Conservation (phyloP, 2,888 invertebrate genomes). For the Campoplex nolae region DNA sequence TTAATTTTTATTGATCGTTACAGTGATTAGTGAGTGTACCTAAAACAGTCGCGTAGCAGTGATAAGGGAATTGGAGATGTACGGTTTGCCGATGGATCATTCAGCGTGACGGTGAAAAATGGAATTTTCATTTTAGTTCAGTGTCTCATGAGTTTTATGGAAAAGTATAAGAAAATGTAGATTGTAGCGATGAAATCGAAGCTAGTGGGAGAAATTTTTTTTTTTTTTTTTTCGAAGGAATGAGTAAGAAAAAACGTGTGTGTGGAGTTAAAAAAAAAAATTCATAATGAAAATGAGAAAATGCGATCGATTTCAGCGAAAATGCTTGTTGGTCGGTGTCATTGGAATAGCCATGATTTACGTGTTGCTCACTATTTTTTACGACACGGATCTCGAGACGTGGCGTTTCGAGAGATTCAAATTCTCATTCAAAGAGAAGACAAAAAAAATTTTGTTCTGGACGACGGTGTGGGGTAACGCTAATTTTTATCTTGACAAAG, state of each 20-base stretch:
- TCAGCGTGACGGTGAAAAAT: neutral
- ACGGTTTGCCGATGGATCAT: neutral
- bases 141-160: neutral
- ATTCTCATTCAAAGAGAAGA: slow-evolving; percentile 1
- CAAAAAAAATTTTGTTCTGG: slow-evolving; percentile 79
- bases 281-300: slow-evolving; percentile 25
- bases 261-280: neutral
- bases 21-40: neutral
- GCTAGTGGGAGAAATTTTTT: too few species aligned
- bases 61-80: neutral
- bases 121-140: neutral
- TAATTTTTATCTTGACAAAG: slow-evolving; percentile 75
- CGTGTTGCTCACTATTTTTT: slow-evolving; percentile 61
- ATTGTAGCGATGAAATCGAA: neutral
- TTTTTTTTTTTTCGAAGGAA: neutral
- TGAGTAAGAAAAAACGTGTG: neutral
- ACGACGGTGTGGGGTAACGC: slow-evolving; percentile 77
- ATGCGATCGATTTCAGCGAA: slow-evolving; percentile 33
- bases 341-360: slow-evolving; percentile 64
- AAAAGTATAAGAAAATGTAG: neutral
- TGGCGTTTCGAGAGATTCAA: slow-evolving; percentile 27
- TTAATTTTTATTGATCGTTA: neutral
- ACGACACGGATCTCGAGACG: slow-evolving; percentile 55
- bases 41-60: neutral
- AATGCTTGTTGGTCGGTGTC: slow-evolving; percentile 57